phyloP scores from a whole-genome alignment of 2,888 invertebrate genomes.

The Tyria jacobaeae region DNA sequence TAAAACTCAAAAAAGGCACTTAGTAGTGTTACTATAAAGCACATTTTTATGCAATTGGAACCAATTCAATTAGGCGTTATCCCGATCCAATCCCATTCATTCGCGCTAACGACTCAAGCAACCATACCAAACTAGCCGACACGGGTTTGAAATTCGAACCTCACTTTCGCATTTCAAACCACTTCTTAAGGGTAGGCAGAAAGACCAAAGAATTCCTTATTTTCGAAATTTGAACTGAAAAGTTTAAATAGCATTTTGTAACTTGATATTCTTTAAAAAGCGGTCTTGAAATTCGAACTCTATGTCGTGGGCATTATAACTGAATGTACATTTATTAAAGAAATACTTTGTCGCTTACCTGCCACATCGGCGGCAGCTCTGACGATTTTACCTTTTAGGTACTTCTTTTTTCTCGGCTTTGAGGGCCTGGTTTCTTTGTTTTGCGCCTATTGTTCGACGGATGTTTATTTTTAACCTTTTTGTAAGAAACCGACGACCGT shows the following conservation, averaged over 20 bases:
- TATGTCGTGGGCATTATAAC: not conserved
- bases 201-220: not conserved
- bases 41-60: conserved; percentile 35
- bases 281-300: not conserved
- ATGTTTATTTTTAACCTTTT: conserved; percentile 56
- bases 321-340: conserved; percentile 6
- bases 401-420: conserved; percentile 40
- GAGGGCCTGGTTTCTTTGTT: conserved; percentile 49
- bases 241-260: not conserved
- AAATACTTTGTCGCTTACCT: conserved; percentile 16
- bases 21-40: conserved; percentile 31
- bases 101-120: conserved; percentile 33
- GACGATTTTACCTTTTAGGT: conserved; percentile 24
- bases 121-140: conserved; percentile 19
- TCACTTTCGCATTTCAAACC: conserved; percentile 15
- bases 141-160: conserved; percentile 19
- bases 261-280: not conserved
- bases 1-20: conserved; percentile 22
- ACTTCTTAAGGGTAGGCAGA: not conserved
- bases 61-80: conserved; percentile 37
- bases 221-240: conserved; percentile 7
- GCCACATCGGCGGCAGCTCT: conserved; percentile 6
- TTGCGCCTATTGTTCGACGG: conserved; percentile 47
- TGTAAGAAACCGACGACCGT: conserved; percentile 41
- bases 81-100: conserved; percentile 34